A percentile compares a stretch with the other conserved stretches of the same genome.
Evolutionary conservation across 1,140 invertebrate species (phyloP).

Genomic region (Helicoverpa armigera): DNA sequence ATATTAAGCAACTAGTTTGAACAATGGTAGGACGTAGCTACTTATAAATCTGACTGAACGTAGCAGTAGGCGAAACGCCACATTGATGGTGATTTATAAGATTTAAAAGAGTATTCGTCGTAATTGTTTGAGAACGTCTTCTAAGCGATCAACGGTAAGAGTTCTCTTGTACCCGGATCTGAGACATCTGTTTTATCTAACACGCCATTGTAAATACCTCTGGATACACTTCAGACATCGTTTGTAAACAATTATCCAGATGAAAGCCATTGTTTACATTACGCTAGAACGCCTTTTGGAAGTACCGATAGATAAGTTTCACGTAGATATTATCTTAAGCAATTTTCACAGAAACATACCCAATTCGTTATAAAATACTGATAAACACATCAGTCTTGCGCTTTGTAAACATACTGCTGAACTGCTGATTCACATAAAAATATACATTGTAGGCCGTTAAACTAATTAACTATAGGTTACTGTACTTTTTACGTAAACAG

Average conservation of each 20-base stretch:
- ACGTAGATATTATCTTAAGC: slow-evolving; percentile 47
- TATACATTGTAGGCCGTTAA: slow-evolving; percentile 37
- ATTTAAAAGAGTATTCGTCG: slow-evolving; percentile 16
- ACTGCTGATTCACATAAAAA: slow-evolving; percentile 43
- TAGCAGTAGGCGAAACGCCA: slow-evolving; percentile 36
- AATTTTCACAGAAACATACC: slow-evolving; percentile 36
- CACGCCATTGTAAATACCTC: slow-evolving; percentile 59
- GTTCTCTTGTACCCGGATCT: slow-evolving; percentile 59
- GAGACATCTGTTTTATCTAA: slow-evolving; percentile 71
- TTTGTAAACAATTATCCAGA: slow-evolving; percentile 72
- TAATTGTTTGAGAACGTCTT: background rate
- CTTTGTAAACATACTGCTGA: slow-evolving; percentile 35
- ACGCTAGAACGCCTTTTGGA: slow-evolving; percentile 50
- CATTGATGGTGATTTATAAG: slow-evolving; percentile 41
- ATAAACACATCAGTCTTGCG: slow-evolving; percentile 37
- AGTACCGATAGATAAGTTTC: slow-evolving; percentile 46
- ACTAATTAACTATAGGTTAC: slow-evolving; percentile 42
- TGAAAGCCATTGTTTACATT: slow-evolving; percentile 70
- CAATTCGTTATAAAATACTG: slow-evolving; percentile 41
- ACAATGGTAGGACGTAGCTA: slow-evolving; percentile 36
- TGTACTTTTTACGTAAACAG: slow-evolving; percentile 44
- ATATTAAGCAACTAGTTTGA: slow-evolving; percentile 27
- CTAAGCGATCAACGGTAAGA: slow-evolving; percentile 36
- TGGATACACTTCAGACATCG: slow-evolving; percentile 58
- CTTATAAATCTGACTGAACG: slow-evolving; percentile 43